Base-by-base conservation (phyloP, 2,113 vertebrate species). In the Tautogolabrus adspersus region DNA sequence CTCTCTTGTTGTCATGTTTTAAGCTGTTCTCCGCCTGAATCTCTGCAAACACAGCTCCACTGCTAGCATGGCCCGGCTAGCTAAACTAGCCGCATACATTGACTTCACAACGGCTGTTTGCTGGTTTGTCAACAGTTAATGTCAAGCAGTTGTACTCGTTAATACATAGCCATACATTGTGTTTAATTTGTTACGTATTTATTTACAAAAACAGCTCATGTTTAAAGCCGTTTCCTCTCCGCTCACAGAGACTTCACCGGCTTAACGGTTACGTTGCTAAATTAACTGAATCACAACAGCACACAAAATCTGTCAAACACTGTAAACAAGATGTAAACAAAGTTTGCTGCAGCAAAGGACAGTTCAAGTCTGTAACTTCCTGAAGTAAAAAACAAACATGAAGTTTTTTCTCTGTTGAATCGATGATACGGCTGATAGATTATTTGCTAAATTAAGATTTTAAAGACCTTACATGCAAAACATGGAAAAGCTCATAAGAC, bases 61-160 rank as follows among this genome's bases (percentile, higher is more conserved):
- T 51, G 72, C 51, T 87, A 83, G 79, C 83, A 52, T 87, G 86
- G 26, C 72, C 30, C 40, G 8, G 81, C 47, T 83, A 77, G 46
- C 64, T 54, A 49, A 49, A 66, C 47, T 62, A 74, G 74, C 75
- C 23, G 30, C 64, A 70, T 44, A 21, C 6, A 59, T 49, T 55
- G 44, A 51, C 38, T 56, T 9, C 30, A 44, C 55, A 0, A 10
- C 63, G 26, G 42, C 59, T 47, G 23, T 12, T 40, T 34, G 56
- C 16, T 55, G 13, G 4, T 47, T 38, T 26, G 8, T 22, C 34
- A 21, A 30, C 47, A 16, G 30, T 66, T 44, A 6, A 6, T 11
- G 15, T 47, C 0, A 49, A 30, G 16, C 8, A 5, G 9, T 34
- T 44, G 26, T 10, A 15, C 30, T 51, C 0, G 9, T 16, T 19